Base-by-base conservation (phyloP, 2,888 invertebrate species). In the Aleiodes alternator region DNA sequence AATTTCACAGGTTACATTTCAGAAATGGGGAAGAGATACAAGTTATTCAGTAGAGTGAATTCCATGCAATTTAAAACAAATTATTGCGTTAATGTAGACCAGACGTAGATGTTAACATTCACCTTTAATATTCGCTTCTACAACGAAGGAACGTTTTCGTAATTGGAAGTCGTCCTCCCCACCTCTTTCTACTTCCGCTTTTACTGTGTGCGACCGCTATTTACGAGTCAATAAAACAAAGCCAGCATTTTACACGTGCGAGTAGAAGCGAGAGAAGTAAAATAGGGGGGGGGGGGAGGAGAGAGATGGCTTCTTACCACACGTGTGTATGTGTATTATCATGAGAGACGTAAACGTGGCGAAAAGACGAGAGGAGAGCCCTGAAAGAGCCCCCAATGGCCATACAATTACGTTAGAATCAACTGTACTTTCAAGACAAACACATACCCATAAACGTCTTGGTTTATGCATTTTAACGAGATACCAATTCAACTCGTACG, bases 151-250 rank as follows among this genome's bases (percentile, higher is more conserved):
- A 78, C 79, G 80, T 78, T 80, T 64, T 80, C 79, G 80, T 84
- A 84, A 84, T 84, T 84, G 83, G 84, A 84, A 81, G 82, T 76
- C 76, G 0, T 8, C 43, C 43, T 2, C 43, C 43, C 43, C 43
- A 43, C 43, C 80, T 78, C 81, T 80, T 81, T 82, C 81, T 83
- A 84, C 85, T 86, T 86, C 86, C 87, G 84, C 81, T 82, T 43
- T 48, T 81, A 80, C 82, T 82, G 83, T 64, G 64, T 64, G 79
- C 84, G 79, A 79, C 77, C 80, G 80, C 81, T 84, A 85, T 87
- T 87, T 87, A 86, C 86, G 85, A 85, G 86, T 84, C 82, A 85
- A 87, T 87, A 87, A 86, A 87, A 84, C 84, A 82, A 84, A 84
- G 82, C 82, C 72, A 80, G 55, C 23, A 38, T 53, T 70, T 51